Base-by-base conservation (phyloP, 1,140 invertebrate species). In the Acromyrmex echinatior region DNA sequence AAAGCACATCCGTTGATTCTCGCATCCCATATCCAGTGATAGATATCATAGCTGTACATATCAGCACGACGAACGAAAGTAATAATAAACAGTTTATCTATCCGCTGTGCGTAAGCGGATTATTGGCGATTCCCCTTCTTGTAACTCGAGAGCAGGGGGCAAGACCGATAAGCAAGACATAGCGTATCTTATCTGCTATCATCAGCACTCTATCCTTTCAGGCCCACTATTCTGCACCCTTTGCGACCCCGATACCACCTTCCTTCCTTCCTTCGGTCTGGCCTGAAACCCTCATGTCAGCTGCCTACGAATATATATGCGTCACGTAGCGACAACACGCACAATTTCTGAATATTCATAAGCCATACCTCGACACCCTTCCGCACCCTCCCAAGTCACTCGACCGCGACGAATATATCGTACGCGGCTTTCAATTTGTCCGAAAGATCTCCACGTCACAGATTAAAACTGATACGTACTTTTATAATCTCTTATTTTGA, bases 61-160 rank as follows among this genome's bases (percentile, higher is more conserved):
- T 84, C 80, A 35, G 45, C 80, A 35, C 39, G 56, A 16, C 51
- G 18, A 80, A 31, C 56, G 68, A 85, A 86, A 92, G 90, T 91
- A 93, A 93, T 93, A 92, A 93, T 92, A 93, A 93, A 93, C 93
- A 91, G 92, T 92, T 93, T 93, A 93, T 93, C 92, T 88, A 81
- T 89, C 81, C 76, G 87, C 89, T 86, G 87, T 86, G 90, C 60
- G n/a, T 89, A 90, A 92, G 90, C 90, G 92, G 92, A 93, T 93
- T 93, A 93, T 89, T 90, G 85, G 60, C 56, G 76, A 65, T 74
- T 74, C 81, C 81, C 84, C 78, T 66, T 77, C 76, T 68, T 70
- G 89, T 91, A 90, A 92, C 88, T 16, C 86, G 89, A 92, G 90
- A 91, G 79, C 78, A 16, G 49, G 18, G n/a, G 49, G 79, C 35